Base-by-base conservation (phyloP, 1,140 invertebrate genomes). In the Drosophila arizonae region DNA sequence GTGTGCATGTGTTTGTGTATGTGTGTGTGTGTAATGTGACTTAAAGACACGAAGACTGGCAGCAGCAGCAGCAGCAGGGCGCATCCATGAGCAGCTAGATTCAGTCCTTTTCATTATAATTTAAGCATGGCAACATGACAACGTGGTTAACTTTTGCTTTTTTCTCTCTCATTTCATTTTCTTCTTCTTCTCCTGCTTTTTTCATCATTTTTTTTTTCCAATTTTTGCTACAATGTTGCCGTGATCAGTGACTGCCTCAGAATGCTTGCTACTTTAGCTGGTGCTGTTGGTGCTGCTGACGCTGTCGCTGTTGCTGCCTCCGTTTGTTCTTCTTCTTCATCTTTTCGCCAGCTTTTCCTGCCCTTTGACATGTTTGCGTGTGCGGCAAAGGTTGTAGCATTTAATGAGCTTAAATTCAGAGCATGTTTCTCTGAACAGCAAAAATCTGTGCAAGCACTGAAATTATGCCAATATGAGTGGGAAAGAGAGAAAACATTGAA, bases 81-180 rank as follows among this genome's bases (percentile, higher is more conserved):
- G 68, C 67, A 66, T 58, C 15, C 74, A 81, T 43, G 46, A 76
- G 61, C 77, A 81, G 67, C 81, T 71, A 75, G 81, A 8, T 33
- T 33, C 33, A 87, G 84, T 84, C 84, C 84, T 88, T 87, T 86
- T 88, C 85, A 88, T 88, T 88, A 88, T 88, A 88, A 88, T 88
- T 88, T 88, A 88, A 88, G 84, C 85, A 88, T 74, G 74, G 81
- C 78, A 78, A 88, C 84, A 87, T 87, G 84, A 84, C 84, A 87
- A 88, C 84, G 77, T 84, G 84, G 84, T 88, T 88, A 88, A 88
- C 84, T 84, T 87, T 88, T 89, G 62, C 77, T 88, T 86, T 87
- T 79, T 77, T 62, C 15, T 9, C 41, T 57, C 36, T 66, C 6
- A 48, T 57, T 24, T 17, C 43, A 17, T 41, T n/a, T 13, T 11